Evolutionary conservation across 2,113 vertebrate genomes (phyloP), one percentile per base, ranked within the genome.

Genomic region (Prietella phreatophila): DNA sequence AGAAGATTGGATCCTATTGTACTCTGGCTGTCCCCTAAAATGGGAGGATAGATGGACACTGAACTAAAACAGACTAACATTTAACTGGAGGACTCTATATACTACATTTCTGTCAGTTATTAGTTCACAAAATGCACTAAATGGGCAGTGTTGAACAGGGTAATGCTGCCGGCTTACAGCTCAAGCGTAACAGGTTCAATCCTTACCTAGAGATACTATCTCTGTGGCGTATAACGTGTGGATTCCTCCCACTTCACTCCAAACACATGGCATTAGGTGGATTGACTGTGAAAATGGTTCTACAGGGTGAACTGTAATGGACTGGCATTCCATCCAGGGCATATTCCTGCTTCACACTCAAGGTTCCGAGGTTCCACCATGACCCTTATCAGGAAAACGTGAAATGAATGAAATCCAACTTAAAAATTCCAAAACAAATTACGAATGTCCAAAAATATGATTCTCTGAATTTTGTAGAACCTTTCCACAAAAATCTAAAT

Each of bases 1-100:
- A 84, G 27, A 10, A n/a, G 76, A 50, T 27, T 80, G 82, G 86
- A 91, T 90, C 47, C 50, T 86, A 42, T 47, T 65, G 47, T 58
- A 63, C 60, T 33, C 58, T 33, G 7, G 60, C 17, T 63, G 55
- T 73, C 58, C 33, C 20, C 82, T 56, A 79, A 76, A 55, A 56
- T 39, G n/a, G 13, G 8, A 61, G 13, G 33, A 42, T 20, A 55
- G 86, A 76, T 83, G 27, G n/a, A 42, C 50, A 63, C 63, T 61
- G 47, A 87, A 11, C 42, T 30, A 84, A 36, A 56, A 5, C 60
- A 1, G 11, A 85, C 55, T 22, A n/a, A 19, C 27, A 30, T 25
- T 78, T 14, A 78, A 78, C 22, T 25, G 39, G 10, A 25, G 2
- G n/a, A 33, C 53, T 36, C 55, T 8, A 60, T 13, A 11, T 47